phyloP scores from a whole-genome alignment of 1,140 invertebrate genomes.

The Heliconius himera region DNA sequence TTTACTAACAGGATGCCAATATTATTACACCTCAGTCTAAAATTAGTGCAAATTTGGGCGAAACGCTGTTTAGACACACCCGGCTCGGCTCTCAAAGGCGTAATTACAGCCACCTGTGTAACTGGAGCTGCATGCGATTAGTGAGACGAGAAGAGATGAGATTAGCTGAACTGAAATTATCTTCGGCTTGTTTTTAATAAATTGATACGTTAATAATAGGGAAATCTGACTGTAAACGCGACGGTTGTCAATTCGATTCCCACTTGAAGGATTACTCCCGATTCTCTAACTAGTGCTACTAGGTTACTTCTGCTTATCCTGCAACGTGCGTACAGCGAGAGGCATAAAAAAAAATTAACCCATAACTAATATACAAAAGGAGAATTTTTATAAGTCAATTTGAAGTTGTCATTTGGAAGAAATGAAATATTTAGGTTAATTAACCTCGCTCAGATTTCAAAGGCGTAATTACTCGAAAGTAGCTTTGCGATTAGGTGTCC shows the following conservation, averaged over 20 bases:
- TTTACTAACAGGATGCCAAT: slow-evolving; percentile 38
- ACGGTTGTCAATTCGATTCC: too few relatives aligned
- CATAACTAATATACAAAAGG: too few relatives aligned
- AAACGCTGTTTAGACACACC: slow-evolving; percentile 46
- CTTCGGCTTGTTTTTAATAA: slow-evolving; percentile 23
- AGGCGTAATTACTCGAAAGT: background rate
- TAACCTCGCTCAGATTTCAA: background rate
- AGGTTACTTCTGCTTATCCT: too few relatives aligned
- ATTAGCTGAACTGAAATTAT: slow-evolving; percentile 26
- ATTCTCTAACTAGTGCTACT: too few relatives aligned
- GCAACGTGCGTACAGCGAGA: too few relatives aligned
- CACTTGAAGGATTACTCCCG: too few relatives aligned
- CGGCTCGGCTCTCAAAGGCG: slow-evolving; percentile 40
- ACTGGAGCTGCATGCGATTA: slow-evolving; percentile 45
- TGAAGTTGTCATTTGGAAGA: background rate
- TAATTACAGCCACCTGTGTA: slow-evolving; percentile 45
- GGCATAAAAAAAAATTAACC: too few relatives aligned
- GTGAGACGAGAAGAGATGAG: slow-evolving; percentile 15
- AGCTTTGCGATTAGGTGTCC: background rate
- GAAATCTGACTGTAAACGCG: background rate
- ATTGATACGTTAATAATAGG: background rate
- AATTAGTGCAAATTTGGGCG: slow-evolving; percentile 41
- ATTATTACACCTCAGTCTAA: slow-evolving; percentile 39
- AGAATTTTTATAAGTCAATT: background rate
- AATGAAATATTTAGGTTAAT: background rate